Base-by-base conservation (phyloP, 2,888 invertebrate genomes). In the Eupithecia insigniata region DNA sequence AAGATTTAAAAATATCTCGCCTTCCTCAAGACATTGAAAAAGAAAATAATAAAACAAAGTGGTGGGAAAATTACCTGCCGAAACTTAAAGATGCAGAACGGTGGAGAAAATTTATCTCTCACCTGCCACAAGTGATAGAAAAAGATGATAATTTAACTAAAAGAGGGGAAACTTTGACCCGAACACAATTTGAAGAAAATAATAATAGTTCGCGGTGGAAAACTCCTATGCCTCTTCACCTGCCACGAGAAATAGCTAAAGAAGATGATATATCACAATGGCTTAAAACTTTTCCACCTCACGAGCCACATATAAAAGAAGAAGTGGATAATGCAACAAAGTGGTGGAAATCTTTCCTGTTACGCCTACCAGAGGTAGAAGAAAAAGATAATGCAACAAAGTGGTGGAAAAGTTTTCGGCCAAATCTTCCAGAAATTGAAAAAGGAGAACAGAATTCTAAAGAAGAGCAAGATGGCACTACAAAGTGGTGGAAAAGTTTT, bases 401-500 rank as follows among this genome's bases (percentile, higher is more conserved):
- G 22, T 51, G 51, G 51, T 51, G 51, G 51, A 22, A 51, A 51
- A 51, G 22, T 10, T 51, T 22, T 51, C 10, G 1, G 5, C n/a
- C 46, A n/a, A n/a, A 46, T 46, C 46, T n/a, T n/a, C 51, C 51
- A 12, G 3, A 51, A 51, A 10, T 22, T 22, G 3, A 10, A 51
- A 51, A 51, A 22, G 22, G 12, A 51, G 22, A 51, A 51, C 22
- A 51, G 1, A 51, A 46, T 8, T 46, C 8, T 46, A 46, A 51
- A 22, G 51, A n/a, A 2, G 51, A 22, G 51, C 51, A 12, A 51
- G 51, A 51, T 22, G 51, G 10, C 22, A 12, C 22, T 5, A 10
- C n/a, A 51, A 51, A 51, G 51, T 51, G 51, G 51, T 51, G 51
- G 51, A 51, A 51, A 51, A 51, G 51, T 10, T 51, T 51, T 51